Evolutionary conservation across 1,140 invertebrate species (phyloP).

Genomic region (Euglossa dilemma): DNA sequence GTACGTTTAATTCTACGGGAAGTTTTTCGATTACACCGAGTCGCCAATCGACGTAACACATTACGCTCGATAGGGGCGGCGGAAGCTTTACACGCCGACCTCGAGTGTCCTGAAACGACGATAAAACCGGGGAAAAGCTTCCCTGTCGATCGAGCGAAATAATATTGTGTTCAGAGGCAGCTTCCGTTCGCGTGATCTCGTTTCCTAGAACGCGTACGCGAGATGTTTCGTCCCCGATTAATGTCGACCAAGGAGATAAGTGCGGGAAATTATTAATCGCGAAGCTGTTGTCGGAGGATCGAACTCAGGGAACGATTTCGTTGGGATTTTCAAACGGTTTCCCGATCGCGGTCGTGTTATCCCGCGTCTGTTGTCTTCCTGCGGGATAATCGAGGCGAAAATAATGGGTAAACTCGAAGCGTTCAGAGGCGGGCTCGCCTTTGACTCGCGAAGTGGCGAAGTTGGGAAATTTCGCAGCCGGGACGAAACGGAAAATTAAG

Average conservation of each 20-base stretch:
- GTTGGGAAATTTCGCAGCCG: not conserved
- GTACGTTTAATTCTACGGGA: constrained; percentile 46
- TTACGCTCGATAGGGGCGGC: constrained; percentile 8
- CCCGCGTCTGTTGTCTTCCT: no score
- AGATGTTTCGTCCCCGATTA: not conserved
- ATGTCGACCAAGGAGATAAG: not conserved
- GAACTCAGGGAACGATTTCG: not conserved
- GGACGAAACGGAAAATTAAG: not conserved
- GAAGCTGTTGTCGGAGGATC: no score
- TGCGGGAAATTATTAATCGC: not conserved
- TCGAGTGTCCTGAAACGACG: constrained; percentile 22
- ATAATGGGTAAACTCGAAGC: no score
- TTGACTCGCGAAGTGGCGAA: not conserved
- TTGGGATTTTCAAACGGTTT: not conserved
- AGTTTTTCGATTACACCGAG: constrained; percentile 50
- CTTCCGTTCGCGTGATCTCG: not conserved
- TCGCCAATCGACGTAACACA: constrained; percentile 48
- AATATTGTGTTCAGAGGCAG: constrained; percentile 26
- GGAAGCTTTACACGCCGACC: constrained; percentile 1
- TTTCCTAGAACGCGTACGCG: not conserved
- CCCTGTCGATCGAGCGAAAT: not conserved
- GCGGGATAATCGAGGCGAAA: no score
- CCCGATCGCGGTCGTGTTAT: no score
- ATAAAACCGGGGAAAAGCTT: constrained; percentile 21
- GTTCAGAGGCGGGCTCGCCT: not conserved